Base-by-base conservation (phyloP, 2,888 invertebrate species). In the Agriotes lineatus region DNA sequence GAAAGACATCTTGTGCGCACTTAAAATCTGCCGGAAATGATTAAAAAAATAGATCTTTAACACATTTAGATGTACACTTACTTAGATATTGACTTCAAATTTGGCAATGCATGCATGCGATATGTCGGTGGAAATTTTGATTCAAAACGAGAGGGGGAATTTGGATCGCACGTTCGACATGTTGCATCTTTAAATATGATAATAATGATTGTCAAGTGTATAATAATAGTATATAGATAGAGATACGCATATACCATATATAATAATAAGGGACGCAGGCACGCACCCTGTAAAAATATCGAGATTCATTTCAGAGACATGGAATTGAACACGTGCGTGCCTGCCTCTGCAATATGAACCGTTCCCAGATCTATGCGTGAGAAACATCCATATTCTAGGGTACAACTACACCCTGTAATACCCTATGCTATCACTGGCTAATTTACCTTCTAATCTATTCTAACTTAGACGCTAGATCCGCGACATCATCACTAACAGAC, bases 1-100 rank as follows among this genome's bases (percentile, higher is more conserved):
- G 77, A 79, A 80, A 80, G 77, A 79, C 77, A 76, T 75, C 71
- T 81, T 82, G 82, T 81, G 82, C 78, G 79, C 79, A 80, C 77
- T 75, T 76, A 77, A 80, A 75, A 44, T 44, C 48, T 63, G 62
- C 59, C 76, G n/a, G n/a, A 78, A 74, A 78, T 57, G 54, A 71
- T 67, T 81, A 80, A 82, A 82, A 82, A 82, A 82, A 82, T 82
- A 82, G 79, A 81, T 80, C 82, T 87, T 87, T 87, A 87, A 87
- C 35, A 64, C 64, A 88, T 86, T 85, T 87, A 87, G 86, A 85
- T 85, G 85, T 80, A 83, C 79, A 80, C 77, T 76, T 78, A 78
- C 82, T 82, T 84, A 85, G 82, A 88, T 89, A 89, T 89, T 89
- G 89, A 89, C 89, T 89, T 88, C 87, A 85, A 82, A 88, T 89